phyloP scores from a whole-genome alignment of 1,140 invertebrate species.

The Drosophila kanapiae region DNA sequence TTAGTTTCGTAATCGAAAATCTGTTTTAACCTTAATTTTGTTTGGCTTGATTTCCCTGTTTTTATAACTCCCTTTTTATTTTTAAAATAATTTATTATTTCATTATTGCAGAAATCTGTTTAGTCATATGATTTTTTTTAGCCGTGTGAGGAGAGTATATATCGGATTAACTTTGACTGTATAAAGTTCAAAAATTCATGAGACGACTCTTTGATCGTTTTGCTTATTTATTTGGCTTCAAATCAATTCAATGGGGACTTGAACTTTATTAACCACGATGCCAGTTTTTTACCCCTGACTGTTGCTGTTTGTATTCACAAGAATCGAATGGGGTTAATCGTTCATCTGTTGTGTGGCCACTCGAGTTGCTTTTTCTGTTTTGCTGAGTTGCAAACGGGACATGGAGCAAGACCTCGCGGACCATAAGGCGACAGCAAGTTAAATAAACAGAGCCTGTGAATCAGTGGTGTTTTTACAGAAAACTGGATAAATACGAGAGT shows the following conservation, averaged over 20 bases:
- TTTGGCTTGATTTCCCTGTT: too few species aligned
- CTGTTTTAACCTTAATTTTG: too few species aligned
- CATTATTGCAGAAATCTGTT: background rate
- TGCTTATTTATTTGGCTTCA: slow-evolving; percentile 40
- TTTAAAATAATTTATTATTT: too few species aligned
- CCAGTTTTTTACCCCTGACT: slow-evolving; percentile 6
- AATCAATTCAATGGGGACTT: slow-evolving; percentile 29
- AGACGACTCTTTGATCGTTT: slow-evolving; percentile 16
- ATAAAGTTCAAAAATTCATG: background rate
- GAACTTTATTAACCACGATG: slow-evolving; percentile 24
- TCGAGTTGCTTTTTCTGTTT: slow-evolving; percentile 4
- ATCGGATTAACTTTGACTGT: background rate
- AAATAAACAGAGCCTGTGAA: slow-evolving; percentile 5
- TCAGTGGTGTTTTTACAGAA: background rate
- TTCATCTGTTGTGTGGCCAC: background rate
- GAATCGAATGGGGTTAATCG: slow-evolving; percentile 20
- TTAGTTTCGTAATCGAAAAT: too few species aligned
- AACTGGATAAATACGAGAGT: background rate
- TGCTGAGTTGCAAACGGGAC: slow-evolving; percentile 15
- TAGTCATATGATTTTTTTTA: background rate
- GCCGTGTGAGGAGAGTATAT: too few species aligned
- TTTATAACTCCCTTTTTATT: too few species aligned
- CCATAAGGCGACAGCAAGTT: background rate
- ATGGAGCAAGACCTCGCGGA: background rate
- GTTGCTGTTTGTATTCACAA: slow-evolving; percentile 28